phyloP scores from a whole-genome alignment of 2,113 vertebrate genomes.

The Tetrao urogallus region DNA sequence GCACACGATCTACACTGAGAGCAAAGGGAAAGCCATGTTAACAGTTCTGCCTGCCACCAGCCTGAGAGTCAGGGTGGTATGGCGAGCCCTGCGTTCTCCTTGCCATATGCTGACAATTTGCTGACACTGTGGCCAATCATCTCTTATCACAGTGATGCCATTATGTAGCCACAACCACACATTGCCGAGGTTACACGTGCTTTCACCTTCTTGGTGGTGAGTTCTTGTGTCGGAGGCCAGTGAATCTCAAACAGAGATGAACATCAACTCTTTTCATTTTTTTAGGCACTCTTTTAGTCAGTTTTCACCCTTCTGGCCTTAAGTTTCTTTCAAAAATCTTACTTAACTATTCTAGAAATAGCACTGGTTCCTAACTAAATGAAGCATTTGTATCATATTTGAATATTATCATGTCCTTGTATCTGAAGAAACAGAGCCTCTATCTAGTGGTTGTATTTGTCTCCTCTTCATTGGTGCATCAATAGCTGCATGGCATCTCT shows the following conservation, averaged over 20 bases:
- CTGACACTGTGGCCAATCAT: neutral
- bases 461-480: neutral
- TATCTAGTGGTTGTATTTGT: neutral
- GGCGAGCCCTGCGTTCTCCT: neutral
- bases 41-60: neutral
- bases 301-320: neutral
- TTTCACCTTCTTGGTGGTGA: accelerated
- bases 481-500: neutral
- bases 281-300: neutral
- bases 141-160: neutral
- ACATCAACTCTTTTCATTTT: accelerated
- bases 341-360: neutral
- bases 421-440: neutral
- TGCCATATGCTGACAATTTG: neutral
- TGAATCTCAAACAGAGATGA: neutral
- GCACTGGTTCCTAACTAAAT: neutral
- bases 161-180: neutral
- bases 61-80: neutral
- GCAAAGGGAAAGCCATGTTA: neutral
- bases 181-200: neutral
- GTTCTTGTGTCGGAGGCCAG: neutral
- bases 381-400: neutral
- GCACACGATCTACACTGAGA: neutral
- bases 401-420: neutral
- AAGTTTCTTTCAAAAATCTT: neutral